phyloP scores from a whole-genome alignment of 2,113 vertebrate genomes.

The Meleagris gallopavo region DNA sequence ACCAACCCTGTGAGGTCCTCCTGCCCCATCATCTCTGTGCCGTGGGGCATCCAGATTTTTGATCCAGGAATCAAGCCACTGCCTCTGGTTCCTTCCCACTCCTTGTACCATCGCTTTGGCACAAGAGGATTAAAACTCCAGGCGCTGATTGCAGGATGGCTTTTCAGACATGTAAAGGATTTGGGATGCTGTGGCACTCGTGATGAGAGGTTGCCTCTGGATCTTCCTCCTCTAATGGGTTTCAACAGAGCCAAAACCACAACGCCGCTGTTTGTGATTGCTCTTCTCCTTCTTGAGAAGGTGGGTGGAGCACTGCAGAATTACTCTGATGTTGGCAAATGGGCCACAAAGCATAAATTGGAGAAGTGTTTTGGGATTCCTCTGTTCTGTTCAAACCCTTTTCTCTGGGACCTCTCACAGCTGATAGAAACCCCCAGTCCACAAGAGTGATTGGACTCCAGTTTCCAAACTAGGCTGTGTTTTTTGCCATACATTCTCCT shows the following conservation, averaged over 20 bases:
- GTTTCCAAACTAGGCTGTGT: background rate
- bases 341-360: background rate
- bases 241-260: background rate
- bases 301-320: background rate
- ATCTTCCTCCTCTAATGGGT: background rate
- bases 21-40: background rate
- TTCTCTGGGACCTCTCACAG: background rate
- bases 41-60: background rate
- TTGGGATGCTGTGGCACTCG: background rate
- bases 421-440: background rate
- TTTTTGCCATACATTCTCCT: background rate
- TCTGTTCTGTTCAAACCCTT: background rate
- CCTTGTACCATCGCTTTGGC: rapidly evolving
- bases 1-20: rapidly evolving
- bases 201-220: background rate
- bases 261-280: rapidly evolving
- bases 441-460: background rate
- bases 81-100: background rate
- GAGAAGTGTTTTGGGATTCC: background rate
- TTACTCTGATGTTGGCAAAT: background rate
- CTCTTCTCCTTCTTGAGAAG: background rate
- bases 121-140: background rate
- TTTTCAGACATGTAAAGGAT: rapidly evolving
- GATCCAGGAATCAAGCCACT: background rate
- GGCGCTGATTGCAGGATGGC: background rate